Evolutionary conservation across 2,888 invertebrate species (phyloP).

Genomic region (Caenorhabditis panamensis): DNA sequence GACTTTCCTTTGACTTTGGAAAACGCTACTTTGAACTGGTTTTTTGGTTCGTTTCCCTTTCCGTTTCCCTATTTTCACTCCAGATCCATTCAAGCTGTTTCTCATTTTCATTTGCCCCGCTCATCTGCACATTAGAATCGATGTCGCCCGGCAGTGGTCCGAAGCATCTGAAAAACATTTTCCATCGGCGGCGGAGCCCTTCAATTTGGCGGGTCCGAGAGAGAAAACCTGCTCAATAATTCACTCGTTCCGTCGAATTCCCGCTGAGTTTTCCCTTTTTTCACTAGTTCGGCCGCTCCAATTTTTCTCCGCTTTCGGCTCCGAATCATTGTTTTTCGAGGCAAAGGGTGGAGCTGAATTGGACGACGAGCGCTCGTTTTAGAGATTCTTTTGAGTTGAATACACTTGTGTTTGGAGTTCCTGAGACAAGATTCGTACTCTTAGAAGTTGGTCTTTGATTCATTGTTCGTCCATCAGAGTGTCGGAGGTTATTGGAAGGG

Average conservation of each 20-base stretch:
- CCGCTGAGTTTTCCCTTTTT: slow-evolving; percentile 11
- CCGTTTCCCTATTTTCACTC: background rate
- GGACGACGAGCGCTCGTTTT: background rate
- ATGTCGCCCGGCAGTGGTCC: background rate
- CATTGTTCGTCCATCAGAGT: background rate
- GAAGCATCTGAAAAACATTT: slow-evolving; percentile 25
- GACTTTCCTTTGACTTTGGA: slow-evolving; percentile 17
- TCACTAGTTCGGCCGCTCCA: slow-evolving; percentile 4
- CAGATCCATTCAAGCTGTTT: background rate
- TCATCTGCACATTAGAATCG: no score
- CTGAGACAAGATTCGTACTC: background rate
- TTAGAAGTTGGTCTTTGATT: background rate
- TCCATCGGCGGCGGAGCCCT: background rate
- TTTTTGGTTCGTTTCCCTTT: slow-evolving; percentile 10
- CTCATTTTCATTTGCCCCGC: slow-evolving; percentile 1
- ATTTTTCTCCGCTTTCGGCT: background rate
- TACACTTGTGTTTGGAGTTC: background rate
- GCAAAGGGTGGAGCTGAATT: no score
- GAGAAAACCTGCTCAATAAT: slow-evolving; percentile 46
- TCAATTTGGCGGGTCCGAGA: slow-evolving; percentile 27
- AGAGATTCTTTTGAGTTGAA: slow-evolving; percentile 6
- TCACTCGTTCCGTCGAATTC: slow-evolving; percentile 54
- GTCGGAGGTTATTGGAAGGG: no score
- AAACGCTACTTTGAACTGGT: background rate
- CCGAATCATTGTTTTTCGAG: slow-evolving; percentile 2